Conservation (phyloP, 2,113 vertebrate species). For the Sinocyclocheilus anophthalmus region DNA sequence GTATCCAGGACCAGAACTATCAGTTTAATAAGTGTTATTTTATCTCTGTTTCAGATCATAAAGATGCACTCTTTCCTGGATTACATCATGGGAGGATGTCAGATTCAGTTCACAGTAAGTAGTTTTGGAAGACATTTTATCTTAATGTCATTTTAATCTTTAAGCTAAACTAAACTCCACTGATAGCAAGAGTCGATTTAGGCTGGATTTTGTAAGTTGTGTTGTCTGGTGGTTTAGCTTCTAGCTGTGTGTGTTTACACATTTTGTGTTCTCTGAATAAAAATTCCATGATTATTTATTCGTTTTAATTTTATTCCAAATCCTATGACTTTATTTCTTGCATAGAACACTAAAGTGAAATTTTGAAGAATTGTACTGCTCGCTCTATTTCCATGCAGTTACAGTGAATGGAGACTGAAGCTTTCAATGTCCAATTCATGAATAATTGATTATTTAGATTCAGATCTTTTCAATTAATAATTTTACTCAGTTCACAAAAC, state of each 20-base stretch:
- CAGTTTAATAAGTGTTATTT: not conserved
- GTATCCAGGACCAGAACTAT: not conserved
- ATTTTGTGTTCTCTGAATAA: too few relatives aligned
- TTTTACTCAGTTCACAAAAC: not conserved
- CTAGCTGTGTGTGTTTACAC: not conserved
- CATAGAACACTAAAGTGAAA: too few relatives aligned
- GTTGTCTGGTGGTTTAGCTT: not conserved
- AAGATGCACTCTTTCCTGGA: slow-evolving; percentile 99
- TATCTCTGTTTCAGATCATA: slow-evolving; percentile 82
- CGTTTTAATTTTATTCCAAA: not conserved
- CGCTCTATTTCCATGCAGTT: not conserved
- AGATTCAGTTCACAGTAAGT: slow-evolving; percentile 99
- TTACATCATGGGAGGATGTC: slow-evolving; percentile 99
- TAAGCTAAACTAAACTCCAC: not conserved
- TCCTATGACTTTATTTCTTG: not conserved
- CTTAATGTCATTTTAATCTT: not conserved
- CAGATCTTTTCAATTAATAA: not conserved
- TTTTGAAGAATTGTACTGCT: not conserved
- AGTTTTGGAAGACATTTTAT: not conserved
- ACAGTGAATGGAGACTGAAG: not conserved
- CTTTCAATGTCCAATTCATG: not conserved
- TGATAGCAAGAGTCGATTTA: not conserved
- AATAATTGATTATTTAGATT: not conserved
- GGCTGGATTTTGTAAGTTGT: not conserved
- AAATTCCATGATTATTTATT: too few relatives aligned